These are phyloP conservation scores for Pluvianellus socialis DNA, from an alignment of 2,113 vertebrate species.

Conservation along the genomic window DNA sequence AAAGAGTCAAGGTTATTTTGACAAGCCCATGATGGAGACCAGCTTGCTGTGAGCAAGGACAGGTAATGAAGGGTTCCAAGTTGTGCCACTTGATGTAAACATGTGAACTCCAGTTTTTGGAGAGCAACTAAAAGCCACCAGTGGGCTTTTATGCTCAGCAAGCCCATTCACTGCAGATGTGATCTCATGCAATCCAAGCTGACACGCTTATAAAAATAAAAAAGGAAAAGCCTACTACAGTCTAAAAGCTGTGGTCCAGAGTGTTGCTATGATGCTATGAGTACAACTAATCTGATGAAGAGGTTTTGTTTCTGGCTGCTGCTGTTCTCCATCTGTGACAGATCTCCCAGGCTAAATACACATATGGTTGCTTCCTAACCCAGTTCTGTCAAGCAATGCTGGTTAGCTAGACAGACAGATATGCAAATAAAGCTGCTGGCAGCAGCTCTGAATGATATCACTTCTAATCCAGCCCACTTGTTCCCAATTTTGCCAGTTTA, in stretches of 20 bases:
- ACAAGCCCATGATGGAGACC: neutral
- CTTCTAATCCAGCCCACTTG: neutral
- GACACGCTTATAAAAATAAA: neutral
- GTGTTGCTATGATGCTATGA: neutral
- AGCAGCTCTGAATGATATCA: neutral
- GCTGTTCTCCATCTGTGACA: constrained; percentile 44
- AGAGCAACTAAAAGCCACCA: neutral
- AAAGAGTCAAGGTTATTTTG: neutral
- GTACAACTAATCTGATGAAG: neutral
- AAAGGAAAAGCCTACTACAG: neutral
- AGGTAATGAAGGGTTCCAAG: neutral
- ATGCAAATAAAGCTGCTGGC: constrained; percentile 24
- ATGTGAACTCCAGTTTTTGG: neutral
- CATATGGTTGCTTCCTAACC: constrained; percentile 48
- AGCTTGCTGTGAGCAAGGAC: fast-evolving
- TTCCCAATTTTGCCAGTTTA: neutral
- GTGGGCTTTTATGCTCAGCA: neutral
- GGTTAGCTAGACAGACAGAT: constrained; percentile 23
- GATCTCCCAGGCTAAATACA: constrained; percentile 44
- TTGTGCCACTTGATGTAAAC: neutral
- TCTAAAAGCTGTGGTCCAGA: neutral
- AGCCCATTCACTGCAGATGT: neutral
- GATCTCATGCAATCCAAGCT: neutral
- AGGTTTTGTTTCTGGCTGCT: constrained; percentile 29
- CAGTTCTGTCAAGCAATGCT: constrained; percentile 49